Evolutionary conservation across 2,113 vertebrate genomes (phyloP).

Genomic region (Tyrannus savana): DNA sequence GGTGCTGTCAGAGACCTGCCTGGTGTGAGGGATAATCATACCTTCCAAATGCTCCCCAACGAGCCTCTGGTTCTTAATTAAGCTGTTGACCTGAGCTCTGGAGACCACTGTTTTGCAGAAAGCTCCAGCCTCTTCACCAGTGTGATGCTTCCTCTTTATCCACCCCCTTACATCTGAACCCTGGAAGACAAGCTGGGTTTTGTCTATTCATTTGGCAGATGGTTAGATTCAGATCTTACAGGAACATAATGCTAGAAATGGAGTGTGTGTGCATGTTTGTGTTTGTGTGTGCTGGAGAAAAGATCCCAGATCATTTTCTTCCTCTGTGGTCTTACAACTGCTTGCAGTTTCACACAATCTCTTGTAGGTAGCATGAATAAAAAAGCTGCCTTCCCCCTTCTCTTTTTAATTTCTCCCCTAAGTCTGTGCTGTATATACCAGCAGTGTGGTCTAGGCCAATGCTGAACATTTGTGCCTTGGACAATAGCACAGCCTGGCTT

Average conservation of each 20-base stretch:
- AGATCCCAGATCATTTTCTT: conserved; percentile 38
- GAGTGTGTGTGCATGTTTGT: conserved; percentile 12
- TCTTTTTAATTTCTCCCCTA: conserved; percentile 10
- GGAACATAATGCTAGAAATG: conserved; percentile 50
- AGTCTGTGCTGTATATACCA: conserved; percentile 72
- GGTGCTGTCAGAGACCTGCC: not conserved
- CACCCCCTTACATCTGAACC: conserved; percentile 47
- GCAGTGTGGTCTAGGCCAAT: conserved; percentile 83
- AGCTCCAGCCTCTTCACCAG: conserved; percentile 17
- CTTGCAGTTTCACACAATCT: conserved; percentile 66
- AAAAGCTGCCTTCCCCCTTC: not conserved
- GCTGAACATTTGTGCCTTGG: conserved; percentile 81
- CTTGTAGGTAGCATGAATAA: conserved; percentile 69
- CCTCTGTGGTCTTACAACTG: conserved; percentile 64
- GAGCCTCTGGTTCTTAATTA: not conserved
- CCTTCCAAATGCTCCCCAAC: not conserved
- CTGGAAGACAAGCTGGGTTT: conserved; percentile 54
- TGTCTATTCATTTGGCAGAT: conserved; percentile 62
- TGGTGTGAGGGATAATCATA: not conserved
- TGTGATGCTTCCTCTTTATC: not conserved
- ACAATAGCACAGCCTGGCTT: conserved; percentile 84
- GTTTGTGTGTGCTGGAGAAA: conserved; percentile 18
- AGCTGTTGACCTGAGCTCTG: not conserved
- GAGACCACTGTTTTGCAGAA: not conserved
- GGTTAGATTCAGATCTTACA: conserved; percentile 56